Conservation (phyloP, 2,113 vertebrate genomes). For the Nasalis larvatus region DNA sequence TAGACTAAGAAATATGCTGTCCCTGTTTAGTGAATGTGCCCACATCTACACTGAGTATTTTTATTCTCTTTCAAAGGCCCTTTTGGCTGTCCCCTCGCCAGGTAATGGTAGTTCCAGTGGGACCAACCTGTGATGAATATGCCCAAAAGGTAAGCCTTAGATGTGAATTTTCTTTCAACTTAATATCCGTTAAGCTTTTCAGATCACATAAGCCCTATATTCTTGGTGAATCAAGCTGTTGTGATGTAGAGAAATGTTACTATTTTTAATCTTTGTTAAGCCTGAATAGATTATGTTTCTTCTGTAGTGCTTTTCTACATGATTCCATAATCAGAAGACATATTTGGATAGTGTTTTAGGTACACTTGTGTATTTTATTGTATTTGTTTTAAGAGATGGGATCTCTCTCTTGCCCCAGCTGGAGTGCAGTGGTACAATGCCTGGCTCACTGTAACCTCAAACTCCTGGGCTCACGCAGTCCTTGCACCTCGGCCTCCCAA, state of each 20-base stretch:
- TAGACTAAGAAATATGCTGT: not conserved
- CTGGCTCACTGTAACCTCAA: too few species aligned
- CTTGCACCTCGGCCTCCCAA: too few species aligned
- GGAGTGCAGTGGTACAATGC: too few species aligned
- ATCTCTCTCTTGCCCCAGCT: too few species aligned
- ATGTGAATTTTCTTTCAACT: not conserved
- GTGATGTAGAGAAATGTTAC: not conserved
- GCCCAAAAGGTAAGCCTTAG: conserved; percentile 90
- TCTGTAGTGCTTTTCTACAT: not conserved
- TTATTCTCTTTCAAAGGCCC: conserved; percentile 87
- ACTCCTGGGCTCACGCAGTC: too few species aligned
- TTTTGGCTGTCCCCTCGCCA: conserved; percentile 97
- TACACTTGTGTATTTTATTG: not conserved
- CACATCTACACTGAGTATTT: not conserved
- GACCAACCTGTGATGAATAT: conserved; percentile 95
- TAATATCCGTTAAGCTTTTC: not conserved
- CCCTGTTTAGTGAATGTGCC: not conserved
- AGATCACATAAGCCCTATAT: not conserved
- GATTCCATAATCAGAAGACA: not conserved
- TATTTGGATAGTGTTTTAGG: not conserved
- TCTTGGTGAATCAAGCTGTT: not conserved
- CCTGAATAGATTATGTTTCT: not conserved
- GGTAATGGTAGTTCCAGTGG: conserved; percentile 97
- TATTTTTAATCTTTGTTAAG: not conserved
- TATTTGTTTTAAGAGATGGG: too few species aligned